Base-by-base conservation (phyloP, 1,140 invertebrate genomes). In the Temnothorax nylanderi region DNA sequence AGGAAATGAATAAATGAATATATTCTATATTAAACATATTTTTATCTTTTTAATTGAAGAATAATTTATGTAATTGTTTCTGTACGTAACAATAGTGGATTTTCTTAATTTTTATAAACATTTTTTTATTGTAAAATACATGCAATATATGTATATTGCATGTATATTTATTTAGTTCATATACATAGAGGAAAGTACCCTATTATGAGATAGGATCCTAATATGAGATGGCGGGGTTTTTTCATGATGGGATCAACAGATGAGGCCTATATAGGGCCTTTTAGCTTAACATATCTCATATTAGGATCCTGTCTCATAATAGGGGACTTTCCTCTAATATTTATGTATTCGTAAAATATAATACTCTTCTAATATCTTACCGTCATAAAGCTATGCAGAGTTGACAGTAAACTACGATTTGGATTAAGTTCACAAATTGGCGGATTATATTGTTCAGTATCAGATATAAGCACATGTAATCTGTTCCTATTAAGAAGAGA, bases 351-450 rank as follows among this genome's bases (percentile, higher is more conserved):
- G 32, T 56, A 65, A 81, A 71, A 21, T 34, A 13, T 21, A 6
- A 26, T 26, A 26, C 32, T 58, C 6, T 60, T 26, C 18, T 54
- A 56, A 58, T 62, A 62, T 75, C 95, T 95, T 94, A 97, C 97
- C 75, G 98, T 97, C 98, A 99, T 98, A 94, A 98, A 99, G 94
- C 97, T 98, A 90, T 98, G 97, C 49, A 99, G 94, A 58, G 98
- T 98, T 0, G 98, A 98, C 95, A 99, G 98, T 34, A 99, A 93
- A 95, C 97, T 99, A 92, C 97, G 97, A 65, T 96, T 96, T 37
- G 98, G 98, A 95, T 98, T 98, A 85, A 99, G 97, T 95, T 99
- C 98, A 92, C 98, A 98, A 16, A 97, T 96, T 56, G 98, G 98
- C 85, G 99, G 96, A 96, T 99, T 98, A 90, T 97, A 96, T 62